These are phyloP conservation scores for Silvanus unidentatus DNA, from an alignment of 2,888 invertebrate genomes.

Conservation along the genomic window DNA sequence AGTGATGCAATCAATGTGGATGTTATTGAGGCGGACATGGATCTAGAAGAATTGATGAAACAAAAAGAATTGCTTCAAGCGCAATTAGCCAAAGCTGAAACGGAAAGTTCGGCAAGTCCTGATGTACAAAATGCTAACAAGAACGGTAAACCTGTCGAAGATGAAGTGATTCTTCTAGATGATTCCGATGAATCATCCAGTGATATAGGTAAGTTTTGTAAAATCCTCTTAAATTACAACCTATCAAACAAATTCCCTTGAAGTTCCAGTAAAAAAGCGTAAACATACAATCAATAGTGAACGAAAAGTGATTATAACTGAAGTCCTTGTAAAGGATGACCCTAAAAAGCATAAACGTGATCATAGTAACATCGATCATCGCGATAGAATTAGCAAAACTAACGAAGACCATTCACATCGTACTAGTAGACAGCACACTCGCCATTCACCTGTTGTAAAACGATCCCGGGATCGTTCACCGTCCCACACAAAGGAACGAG, in stretches of 20 bases:
- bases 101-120: conserved; percentile 41
- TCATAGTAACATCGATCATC: conserved; percentile 16
- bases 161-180: conserved; percentile 59
- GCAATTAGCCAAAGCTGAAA: conserved; percentile 67
- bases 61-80: conserved; percentile 81
- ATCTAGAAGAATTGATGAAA: conserved; percentile 82
- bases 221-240: not conserved
- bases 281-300: conserved; percentile 45
- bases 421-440: conserved; percentile 12
- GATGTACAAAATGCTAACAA: conserved; percentile 21
- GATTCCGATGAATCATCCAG: conserved; percentile 50
- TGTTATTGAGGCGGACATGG: conserved; percentile 78
- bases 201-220: not conserved
- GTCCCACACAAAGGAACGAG: conserved; percentile 19
- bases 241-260: not conserved
- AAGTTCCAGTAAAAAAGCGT: conserved; percentile 28
- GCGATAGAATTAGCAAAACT: conserved; percentile 35
- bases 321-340: conserved; percentile 28
- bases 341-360: conserved; percentile 12
- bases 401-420: conserved; percentile 29
- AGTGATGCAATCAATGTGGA: conserved; percentile 65
- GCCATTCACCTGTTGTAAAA: conserved; percentile 21
- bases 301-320: conserved; percentile 41
- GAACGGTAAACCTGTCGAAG: conserved; percentile 44
- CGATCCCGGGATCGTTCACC: conserved; percentile 32